A percentile compares a stretch with the other conserved stretches of the same genome.
Evolutionary conservation across 1,140 invertebrate species (phyloP).

Genomic region (Vanessa tameamea): DNA sequence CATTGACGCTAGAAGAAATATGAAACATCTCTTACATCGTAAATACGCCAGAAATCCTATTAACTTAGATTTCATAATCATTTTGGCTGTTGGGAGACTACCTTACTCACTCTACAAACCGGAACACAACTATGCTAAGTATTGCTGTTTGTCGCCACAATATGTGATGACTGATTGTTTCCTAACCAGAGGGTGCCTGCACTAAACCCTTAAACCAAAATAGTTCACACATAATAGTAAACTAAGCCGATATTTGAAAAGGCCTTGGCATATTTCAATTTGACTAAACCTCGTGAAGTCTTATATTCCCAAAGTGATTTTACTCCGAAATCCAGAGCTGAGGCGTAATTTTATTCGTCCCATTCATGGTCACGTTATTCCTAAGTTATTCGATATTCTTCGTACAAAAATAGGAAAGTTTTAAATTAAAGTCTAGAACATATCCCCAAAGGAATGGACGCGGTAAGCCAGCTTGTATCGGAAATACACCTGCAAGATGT

Average conservation of each 20-base stretch:
- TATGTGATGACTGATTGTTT: too few species aligned
- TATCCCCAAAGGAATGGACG: conserved; percentile 23
- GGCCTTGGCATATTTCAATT: conserved; percentile 26
- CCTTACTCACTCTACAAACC: too few species aligned
- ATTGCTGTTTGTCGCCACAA: too few species aligned
- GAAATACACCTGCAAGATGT: conserved; percentile 31
- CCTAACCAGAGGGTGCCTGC: too few species aligned
- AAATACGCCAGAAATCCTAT: too few species aligned
- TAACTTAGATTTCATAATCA: too few species aligned
- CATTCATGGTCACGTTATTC: conserved; percentile 34
- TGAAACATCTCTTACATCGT: too few species aligned
- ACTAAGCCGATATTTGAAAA: conserved; percentile 12
- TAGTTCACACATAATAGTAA: background rate
- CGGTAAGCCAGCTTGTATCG: conserved; percentile 19
- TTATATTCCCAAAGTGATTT: conserved; percentile 30
- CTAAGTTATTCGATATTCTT: conserved; percentile 35
- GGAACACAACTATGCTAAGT: too few species aligned
- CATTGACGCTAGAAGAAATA: too few species aligned
- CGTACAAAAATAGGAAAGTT: conserved; percentile 40
- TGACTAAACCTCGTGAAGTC: conserved; percentile 23
- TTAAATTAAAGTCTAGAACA: conserved; percentile 38
- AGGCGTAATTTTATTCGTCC: conserved; percentile 25
- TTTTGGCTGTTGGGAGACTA: too few species aligned
- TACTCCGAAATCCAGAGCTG: conserved; percentile 19
- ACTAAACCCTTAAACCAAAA: background rate